Conservation (phyloP, 2,113 vertebrate genomes). For the Thunnus thynnus region DNA sequence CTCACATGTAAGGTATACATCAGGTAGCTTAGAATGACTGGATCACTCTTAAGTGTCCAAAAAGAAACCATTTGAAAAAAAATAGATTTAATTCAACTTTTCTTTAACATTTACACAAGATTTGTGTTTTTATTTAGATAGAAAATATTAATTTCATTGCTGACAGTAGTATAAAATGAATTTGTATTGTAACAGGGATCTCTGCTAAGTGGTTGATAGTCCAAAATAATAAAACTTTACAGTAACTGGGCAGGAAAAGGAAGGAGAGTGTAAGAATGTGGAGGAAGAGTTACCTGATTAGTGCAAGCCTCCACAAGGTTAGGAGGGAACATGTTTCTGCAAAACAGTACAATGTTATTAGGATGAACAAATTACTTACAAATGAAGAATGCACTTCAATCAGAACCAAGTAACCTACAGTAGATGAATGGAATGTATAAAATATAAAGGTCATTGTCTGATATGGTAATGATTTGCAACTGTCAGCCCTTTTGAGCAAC, state of each 20-base stretch:
- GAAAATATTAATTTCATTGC: too few species aligned
- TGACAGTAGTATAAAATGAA: too few species aligned
- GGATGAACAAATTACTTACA: not conserved
- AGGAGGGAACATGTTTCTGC: conserved; percentile 98
- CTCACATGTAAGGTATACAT: not conserved
- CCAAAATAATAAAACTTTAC: not conserved
- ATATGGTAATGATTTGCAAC: not conserved
- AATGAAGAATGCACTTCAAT: not conserved
- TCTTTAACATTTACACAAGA: too few species aligned
- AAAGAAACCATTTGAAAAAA: too few species aligned
- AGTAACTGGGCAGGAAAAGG: not conserved
- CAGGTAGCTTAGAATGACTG: not conserved
- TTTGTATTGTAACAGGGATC: too few species aligned
- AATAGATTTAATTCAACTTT: too few species aligned
- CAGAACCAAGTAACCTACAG: not conserved
- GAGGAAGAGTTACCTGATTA: conserved; percentile 90
- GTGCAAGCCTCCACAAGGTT: conserved; percentile 98
- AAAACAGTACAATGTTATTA: conserved; percentile 63
- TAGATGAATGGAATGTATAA: not conserved
- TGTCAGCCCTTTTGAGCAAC: not conserved
- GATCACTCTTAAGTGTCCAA: not conserved
- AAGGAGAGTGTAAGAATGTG: not conserved
- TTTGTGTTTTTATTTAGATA: too few species aligned
- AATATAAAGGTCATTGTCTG: not conserved
- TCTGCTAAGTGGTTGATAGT: too few species aligned